phyloP scores from a whole-genome alignment of 2,888 invertebrate species.

The Xiphydria camelus region DNA sequence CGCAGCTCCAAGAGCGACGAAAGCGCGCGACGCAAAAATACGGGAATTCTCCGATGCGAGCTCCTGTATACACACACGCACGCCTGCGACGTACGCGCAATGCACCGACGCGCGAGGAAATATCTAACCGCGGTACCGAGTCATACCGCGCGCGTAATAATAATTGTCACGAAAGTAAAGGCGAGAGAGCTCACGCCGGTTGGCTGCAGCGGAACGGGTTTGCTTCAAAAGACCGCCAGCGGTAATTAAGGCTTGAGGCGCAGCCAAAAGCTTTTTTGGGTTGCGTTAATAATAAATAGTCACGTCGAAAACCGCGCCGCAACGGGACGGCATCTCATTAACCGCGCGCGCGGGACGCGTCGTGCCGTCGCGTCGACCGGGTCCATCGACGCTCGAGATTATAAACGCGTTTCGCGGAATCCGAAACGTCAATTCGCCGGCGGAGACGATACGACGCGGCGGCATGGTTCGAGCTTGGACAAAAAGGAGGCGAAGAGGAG shows the following conservation, averaged over 20 bases:
- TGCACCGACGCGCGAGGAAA: too few species aligned
- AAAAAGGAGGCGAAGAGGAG: conserved; percentile 16
- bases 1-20: too few species aligned
- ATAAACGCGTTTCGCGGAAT: conserved; percentile 43
- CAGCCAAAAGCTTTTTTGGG: conserved; percentile 38
- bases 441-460: too few species aligned
- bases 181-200: conserved; percentile 20
- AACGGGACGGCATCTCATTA: conserved; percentile 37
- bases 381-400: conserved; percentile 42
- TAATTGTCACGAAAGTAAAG: conserved; percentile 27
- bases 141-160: conserved; percentile 32
- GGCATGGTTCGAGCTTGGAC: too few species aligned
- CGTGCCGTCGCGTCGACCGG: conserved; percentile 15
- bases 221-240: conserved; percentile 39
- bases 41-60: too few species aligned
- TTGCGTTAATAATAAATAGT: conserved; percentile 46
- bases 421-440: conserved; percentile 33
- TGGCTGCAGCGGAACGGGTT: not conserved
- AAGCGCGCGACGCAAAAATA: too few species aligned
- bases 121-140: too few species aligned
- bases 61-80: too few species aligned
- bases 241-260: conserved; percentile 47
- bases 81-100: too few species aligned
- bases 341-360: conserved; percentile 20
- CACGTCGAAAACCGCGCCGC: conserved; percentile 23